Base-by-base conservation (phyloP, 30 jellyfish, hydroid and myxozoan genomes). In the Pelagia noctiluca region DNA sequence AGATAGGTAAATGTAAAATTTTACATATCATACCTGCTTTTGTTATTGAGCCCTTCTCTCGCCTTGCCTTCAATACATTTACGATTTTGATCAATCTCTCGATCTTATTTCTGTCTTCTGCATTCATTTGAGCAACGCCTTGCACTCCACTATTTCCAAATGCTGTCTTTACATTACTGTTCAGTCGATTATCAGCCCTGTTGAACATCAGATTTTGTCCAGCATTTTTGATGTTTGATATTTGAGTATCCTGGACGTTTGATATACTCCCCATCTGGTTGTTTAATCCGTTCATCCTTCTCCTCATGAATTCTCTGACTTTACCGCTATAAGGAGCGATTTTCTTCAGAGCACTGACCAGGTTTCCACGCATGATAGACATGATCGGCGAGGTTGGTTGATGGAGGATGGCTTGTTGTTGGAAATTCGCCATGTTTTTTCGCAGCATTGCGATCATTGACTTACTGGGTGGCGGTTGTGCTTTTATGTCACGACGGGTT, bases 281-380 rank as follows among this genome's bases (percentile, higher is more conserved):
- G 2, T 8, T 52, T 3, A 52, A 2, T 12, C 13, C 42, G 50
- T 80, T 69, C 22, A 69, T 36, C 21, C 76, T 36, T 50, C 30
- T 31, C 21, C 46, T 82, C 50, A 82, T 69, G 33, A 21, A 68
- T 2, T 68, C 57, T 60, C 86, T 71, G 24, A 82, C 49, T 46
- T 61, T 50, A 60, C 48, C n/a, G 54, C 85, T 82, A 54, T 68
- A 82, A 7, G 92, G 92, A 4, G 86, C 92, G n/a, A 82, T 76
- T 35, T 71, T 82, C 65, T 34, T 46, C 73, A 82, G 33, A 1
- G 72, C 78, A 10, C 50, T 60, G 18, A 82, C 35, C 54, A 82
- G 63, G 24, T 82, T 53, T 23, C 75, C 48, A 21, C 86, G 63
- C 73, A 82, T 32, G 4, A 83, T 66, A 36, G 73, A 16, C 19